Conservation (phyloP, 2,113 vertebrate genomes). For the Emydura subglobosa region DNA sequence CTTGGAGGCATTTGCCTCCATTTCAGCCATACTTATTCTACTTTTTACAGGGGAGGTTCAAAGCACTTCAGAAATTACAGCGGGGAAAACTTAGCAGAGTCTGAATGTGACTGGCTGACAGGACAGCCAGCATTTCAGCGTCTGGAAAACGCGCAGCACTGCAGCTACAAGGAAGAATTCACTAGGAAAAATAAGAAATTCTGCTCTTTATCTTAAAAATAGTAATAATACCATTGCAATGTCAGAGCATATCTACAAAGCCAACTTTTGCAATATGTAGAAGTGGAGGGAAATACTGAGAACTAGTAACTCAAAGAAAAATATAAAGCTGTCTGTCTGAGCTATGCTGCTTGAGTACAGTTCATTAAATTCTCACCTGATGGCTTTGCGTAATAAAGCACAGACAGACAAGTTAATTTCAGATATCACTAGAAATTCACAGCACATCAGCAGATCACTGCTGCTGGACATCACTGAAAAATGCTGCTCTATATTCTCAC, state of each 20-base stretch:
- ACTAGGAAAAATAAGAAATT: not conserved
- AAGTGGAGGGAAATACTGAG: not conserved
- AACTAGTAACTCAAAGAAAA: not conserved
- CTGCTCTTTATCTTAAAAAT: not conserved
- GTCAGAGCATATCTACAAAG: not conserved
- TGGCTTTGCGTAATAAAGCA: not conserved
- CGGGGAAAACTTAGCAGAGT: too few species aligned
- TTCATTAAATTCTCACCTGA: not conserved
- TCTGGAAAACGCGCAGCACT: too few species aligned
- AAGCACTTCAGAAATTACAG: too few species aligned
- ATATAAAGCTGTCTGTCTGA: not conserved
- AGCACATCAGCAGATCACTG: not conserved
- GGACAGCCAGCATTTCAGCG: too few species aligned
- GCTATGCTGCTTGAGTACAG: not conserved
- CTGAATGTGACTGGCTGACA: too few species aligned
- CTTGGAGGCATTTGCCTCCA: too few species aligned
- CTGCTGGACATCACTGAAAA: not conserved
- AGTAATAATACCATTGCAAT: not conserved
- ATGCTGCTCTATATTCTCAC: accelerated
- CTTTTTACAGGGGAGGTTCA: too few species aligned
- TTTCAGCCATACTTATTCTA: too few species aligned
- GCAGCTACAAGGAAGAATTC: not conserved
- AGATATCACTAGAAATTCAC: not conserved
- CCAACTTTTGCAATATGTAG: not conserved
- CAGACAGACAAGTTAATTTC: not conserved